Evolutionary conservation across 2,113 vertebrate species (phyloP).

Genomic region (Corythaixoides concolor): DNA sequence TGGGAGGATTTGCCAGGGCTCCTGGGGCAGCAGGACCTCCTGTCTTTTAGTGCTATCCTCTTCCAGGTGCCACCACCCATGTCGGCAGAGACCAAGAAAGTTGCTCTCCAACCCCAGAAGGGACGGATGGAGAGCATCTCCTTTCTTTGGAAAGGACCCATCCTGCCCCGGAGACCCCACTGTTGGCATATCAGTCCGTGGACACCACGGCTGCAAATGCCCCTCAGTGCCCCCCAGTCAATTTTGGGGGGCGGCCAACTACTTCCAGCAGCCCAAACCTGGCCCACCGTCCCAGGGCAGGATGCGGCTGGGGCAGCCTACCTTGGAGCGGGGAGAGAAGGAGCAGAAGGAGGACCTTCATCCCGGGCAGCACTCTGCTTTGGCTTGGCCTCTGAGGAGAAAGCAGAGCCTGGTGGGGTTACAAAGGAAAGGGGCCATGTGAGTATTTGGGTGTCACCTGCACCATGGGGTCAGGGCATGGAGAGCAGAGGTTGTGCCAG

Average conservation of each 20-base stretch:
- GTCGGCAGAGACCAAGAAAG: not conserved
- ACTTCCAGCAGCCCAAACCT: not conserved
- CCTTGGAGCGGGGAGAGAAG: conserved; percentile 59
- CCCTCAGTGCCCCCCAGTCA: not conserved
- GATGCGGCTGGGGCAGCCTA: not conserved
- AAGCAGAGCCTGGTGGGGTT: not conserved
- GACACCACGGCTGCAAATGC: not conserved
- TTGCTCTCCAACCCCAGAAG: not conserved
- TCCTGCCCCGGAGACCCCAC: not conserved
- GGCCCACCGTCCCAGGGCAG: not conserved
- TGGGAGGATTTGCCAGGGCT: not conserved
- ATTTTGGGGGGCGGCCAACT: not conserved
- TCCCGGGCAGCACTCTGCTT: not conserved
- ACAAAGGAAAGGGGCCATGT: not conserved
- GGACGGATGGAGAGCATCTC: not conserved
- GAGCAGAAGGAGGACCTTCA: conserved; percentile 11
- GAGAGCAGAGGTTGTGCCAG: not conserved
- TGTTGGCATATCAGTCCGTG: not conserved
- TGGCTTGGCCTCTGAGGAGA: not conserved
- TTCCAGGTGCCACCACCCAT: not conserved
- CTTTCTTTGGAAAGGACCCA: not conserved
- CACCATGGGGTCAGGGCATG: not conserved
- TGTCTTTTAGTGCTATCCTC: not conserved
- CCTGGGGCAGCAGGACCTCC: not conserved
- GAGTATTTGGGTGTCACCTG: not conserved